Percentiles rank a stretch among this genome's conserved stretches.
Evolutionary conservation across 1,140 invertebrate genomes (phyloP).

Genomic region (Apis florea): DNA sequence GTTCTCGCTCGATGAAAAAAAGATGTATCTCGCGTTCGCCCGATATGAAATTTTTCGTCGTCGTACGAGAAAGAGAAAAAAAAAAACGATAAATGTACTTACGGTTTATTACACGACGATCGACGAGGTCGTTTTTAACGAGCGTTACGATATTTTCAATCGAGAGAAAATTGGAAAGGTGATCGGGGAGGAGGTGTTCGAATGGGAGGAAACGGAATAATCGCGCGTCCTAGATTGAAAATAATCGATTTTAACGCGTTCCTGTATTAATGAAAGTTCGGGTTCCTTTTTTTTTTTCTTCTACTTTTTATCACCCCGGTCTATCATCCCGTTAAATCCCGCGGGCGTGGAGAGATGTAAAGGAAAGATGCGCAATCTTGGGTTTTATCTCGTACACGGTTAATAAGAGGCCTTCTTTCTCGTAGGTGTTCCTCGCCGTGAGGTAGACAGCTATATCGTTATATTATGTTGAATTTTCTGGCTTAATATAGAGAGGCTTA

Average conservation of each 20-base stretch:
- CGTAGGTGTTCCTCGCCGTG: constrained; percentile 41
- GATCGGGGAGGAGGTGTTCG: background rate
- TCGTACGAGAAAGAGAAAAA: no score
- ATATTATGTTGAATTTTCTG: constrained; percentile 43
- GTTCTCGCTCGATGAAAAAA: background rate
- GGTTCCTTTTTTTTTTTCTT: no score
- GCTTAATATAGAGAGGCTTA: constrained; percentile 3
- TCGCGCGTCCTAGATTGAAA: background rate
- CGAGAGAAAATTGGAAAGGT: background rate
- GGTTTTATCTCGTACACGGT: constrained; percentile 42
- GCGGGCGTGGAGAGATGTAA: background rate
- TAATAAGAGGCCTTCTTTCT: constrained; percentile 35
- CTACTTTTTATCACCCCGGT: background rate
- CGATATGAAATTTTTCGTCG: background rate
- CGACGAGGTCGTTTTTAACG: background rate
- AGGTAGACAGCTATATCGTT: constrained; percentile 29
- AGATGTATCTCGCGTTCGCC: background rate
- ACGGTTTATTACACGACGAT: background rate
- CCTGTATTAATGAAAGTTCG: constrained; percentile 2
- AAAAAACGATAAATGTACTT: background rate
- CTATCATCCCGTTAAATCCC: constrained; percentile 20
- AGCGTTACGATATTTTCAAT: background rate
- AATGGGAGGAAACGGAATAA: background rate
- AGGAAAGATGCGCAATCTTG: constrained; percentile 26
- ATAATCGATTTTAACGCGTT: background rate